These are phyloP conservation scores for Tanypteryx hageni DNA, from an alignment of 2,888 invertebrate species.

Conservation along the genomic window DNA sequence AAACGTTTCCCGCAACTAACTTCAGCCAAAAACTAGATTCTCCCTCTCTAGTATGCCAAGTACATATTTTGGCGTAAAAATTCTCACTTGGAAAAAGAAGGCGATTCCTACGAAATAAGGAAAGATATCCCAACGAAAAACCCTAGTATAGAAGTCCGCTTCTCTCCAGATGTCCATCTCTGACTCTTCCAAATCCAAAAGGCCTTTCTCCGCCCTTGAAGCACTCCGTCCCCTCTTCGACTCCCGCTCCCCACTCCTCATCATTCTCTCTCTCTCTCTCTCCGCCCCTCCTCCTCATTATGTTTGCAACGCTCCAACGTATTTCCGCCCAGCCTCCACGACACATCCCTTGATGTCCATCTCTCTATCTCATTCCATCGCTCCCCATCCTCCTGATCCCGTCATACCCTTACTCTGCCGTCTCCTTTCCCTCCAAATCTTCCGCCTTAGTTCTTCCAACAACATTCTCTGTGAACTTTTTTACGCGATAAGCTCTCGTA, in stretches of 20 bases:
- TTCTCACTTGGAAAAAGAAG: too few relatives aligned
- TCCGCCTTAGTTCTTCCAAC: too few relatives aligned
- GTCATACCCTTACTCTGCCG: too few relatives aligned
- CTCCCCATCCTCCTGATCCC: neutral
- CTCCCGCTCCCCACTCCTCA: neutral
- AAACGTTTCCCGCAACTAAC: too few relatives aligned
- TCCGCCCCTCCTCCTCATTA: neutral
- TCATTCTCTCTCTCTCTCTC: too few relatives aligned
- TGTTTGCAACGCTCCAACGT: neutral
- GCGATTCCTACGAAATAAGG: neutral
- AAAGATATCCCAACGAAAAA: neutral
- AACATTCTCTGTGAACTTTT: too few relatives aligned
- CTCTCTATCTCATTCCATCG: neutral
- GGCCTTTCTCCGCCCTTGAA: neutral
- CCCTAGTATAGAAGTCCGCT: neutral
- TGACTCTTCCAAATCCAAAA: neutral
- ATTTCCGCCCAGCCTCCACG: constrained; percentile 20
- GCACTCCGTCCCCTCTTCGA: neutral
- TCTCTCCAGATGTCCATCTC: neutral
- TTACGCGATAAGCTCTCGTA: too few relatives aligned
- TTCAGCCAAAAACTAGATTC: too few relatives aligned
- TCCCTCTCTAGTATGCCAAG: too few relatives aligned
- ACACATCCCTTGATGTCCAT: constrained; percentile 4
- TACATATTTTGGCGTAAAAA: too few relatives aligned
- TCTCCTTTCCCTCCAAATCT: too few relatives aligned